Evolutionary conservation across 2,113 vertebrate species (phyloP), one percentile per base, ranked within the genome.

Genomic region (Acrocephalus arundinaceus): DNA sequence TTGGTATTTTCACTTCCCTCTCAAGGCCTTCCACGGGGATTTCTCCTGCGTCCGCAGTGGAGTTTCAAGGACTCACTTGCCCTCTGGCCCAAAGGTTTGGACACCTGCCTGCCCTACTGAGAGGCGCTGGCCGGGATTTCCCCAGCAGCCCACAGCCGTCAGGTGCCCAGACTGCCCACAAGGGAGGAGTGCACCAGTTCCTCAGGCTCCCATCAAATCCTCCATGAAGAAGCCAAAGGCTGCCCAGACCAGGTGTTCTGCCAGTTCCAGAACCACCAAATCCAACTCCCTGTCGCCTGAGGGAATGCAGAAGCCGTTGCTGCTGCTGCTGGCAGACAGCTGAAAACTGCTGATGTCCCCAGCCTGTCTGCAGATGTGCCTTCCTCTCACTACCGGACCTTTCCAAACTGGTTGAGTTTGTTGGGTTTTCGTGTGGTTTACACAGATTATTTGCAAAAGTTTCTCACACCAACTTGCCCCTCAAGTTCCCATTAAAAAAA

Each of bases 381-480:
- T 94, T 92, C 76, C 86, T 62, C 48, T 74, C n/a, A 11, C 54
- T 93, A 76, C 70, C 0, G 0, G 68, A 92, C 92, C 52, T 81
- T 84, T 96, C 90, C 93, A 95, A 88, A 92, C 90, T 96, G 65
- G 82, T 96, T 92, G 88, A 90, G 76, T 89, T 93, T 92, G 90
- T 94, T 4, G 11, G 79, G 82, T 95, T 97, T 95, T 93, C 52
- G 79, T 94, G 96, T 94, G 96, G 94, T 94, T 96, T 95, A 65
- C 62, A 88, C 33, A 81, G 48, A 97, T 93, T 95, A 76, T 79
- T 92, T 95, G 54, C 57, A 86, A 93, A 96, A 95, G 76, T 95
- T 97, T 97, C 96, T 93, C 92, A 96, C 96, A 95, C 41, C 68
- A 85, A 65, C 65, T 92, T 95, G 85, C 82, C 78, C 93, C 65